A percentile compares a stretch with the other conserved stretches of the same genome.
phyloP scores from a whole-genome alignment of 2,113 vertebrate genomes.

The Callocephalon fimbriatum region DNA sequence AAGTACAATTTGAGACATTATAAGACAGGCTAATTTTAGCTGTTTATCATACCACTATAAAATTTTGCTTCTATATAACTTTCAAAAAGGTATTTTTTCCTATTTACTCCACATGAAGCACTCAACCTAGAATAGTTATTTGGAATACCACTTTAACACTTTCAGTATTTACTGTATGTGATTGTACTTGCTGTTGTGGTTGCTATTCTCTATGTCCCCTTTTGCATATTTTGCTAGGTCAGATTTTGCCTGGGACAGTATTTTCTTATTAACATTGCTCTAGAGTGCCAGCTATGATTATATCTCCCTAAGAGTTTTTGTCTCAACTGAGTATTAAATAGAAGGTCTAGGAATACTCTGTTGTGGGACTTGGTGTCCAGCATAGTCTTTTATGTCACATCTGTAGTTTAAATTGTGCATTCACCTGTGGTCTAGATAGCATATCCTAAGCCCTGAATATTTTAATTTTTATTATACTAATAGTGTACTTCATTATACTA shows the following conservation, averaged over 20 bases:
- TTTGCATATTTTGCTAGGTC: neutral
- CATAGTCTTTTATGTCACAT: neutral
- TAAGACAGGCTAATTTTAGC: neutral
- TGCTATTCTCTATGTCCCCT: neutral
- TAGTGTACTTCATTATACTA: neutral
- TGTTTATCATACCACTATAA: neutral
- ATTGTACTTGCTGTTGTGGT: neutral
- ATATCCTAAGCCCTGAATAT: neutral
- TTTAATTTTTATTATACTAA: neutral
- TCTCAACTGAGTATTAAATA: neutral
- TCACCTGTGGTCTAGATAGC: neutral
- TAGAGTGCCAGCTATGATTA: neutral
- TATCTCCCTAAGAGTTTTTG: neutral
- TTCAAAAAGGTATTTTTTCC: neutral
- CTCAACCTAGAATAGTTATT: neutral
- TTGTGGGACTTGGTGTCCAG: neutral
- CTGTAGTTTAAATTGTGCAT: neutral
- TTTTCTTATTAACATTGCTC: neutral
- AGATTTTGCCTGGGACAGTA: neutral
- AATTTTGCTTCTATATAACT: neutral
- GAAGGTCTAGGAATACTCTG: neutral
- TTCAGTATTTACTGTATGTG: neutral
- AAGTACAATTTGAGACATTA: neutral
- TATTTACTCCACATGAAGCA: neutral
- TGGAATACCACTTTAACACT: neutral